These are phyloP conservation scores for Siphonodentalium dalli DNA, from an alignment of 2,888 invertebrate genomes.

Conservation along the genomic window DNA sequence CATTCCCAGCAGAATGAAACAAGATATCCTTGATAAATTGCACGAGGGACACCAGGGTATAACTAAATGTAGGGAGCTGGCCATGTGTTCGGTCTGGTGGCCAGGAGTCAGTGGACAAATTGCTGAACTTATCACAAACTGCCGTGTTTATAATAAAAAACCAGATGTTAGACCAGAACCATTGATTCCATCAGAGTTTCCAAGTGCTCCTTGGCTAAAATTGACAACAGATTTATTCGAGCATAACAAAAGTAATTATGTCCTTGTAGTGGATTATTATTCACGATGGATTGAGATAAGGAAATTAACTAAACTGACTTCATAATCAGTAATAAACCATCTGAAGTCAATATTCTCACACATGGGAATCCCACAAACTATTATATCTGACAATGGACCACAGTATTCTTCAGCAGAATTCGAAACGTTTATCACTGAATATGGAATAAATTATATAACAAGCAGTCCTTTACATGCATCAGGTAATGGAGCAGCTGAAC, in stretches of 20 bases:
- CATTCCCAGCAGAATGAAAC: neutral
- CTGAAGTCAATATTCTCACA: conserved; percentile 29
- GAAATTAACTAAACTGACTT: conserved; percentile 11
- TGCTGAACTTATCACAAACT: conserved; percentile 20
- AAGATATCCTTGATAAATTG: conserved; percentile 5
- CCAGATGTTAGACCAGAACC: conserved; percentile 27
- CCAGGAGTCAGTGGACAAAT: conserved; percentile 2
- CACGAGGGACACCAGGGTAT: conserved; percentile 17
- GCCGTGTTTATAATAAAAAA: conserved; percentile 23
- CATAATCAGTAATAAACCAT: conserved; percentile 19
- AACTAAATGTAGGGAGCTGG: conserved; percentile 10
- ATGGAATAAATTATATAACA: conserved; percentile 23
- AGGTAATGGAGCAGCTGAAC: conserved; percentile 26
- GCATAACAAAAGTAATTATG: conserved; percentile 23
- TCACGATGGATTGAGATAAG: conserved; percentile 30
- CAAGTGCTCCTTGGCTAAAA: conserved; percentile 34
- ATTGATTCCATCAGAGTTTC: conserved; percentile 27
- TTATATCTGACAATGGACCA: conserved; percentile 22
- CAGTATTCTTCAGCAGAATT: conserved; percentile 20
- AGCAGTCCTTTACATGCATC: conserved; percentile 25
- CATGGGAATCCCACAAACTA: conserved; percentile 25
- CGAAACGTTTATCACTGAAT: conserved; percentile 20
- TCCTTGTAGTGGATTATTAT: conserved; percentile 34
- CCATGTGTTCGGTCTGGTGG: conserved; percentile 16
- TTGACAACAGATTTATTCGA: conserved; percentile 35